Base-by-base conservation (phyloP, 2,797 vertebrate genomes). In the Rhodeus uyekii region DNA sequence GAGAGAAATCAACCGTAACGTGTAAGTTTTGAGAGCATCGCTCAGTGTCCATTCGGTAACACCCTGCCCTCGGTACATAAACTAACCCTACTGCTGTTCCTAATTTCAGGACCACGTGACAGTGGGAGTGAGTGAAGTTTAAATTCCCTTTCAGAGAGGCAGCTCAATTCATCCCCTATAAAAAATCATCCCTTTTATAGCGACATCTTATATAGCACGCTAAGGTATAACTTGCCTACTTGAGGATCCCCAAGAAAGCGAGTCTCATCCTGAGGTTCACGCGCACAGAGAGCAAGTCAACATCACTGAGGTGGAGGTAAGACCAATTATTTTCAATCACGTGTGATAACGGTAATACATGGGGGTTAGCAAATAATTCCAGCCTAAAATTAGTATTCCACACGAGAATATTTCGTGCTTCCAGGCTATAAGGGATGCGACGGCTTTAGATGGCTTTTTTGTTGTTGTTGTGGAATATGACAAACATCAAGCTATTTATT, bases 101-200 rank as follows among this genome's bases (percentile, higher is more conserved):
- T 91, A 93, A 94, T 95, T 93, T 93, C 90, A 84, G 64, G 18
- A 94, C 91, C 96, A 96, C 95, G 95, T 96, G 95, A 96, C 42
- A 76, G 93, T 93, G 95, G 94, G 95, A 94, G 95, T 95, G 94
- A 91, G 91, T 94, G 90, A 83, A 93, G 89, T 93, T 95, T 95
- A 94, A 93, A 95, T 94, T 96, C 93, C 91, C 91, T 93, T 94
- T 93, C 92, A 93, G 90, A 92, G 93, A 91, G 90, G 74, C 85
- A 87, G 89, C 90, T 87, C 90, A 92, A 93, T 93, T 92, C 92
- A 89, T 85, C 87, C 78, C 86, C 93, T 92, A 91, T 91, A 92
- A 93, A 93, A 92, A 92, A 89, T 85, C 83, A 69, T 88, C 89
- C 87, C 84, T 90, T 92, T 92, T 93, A 92, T 92, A 89, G 89